phyloP scores from a whole-genome alignment of 1,140 invertebrate species.

The Drosophila ercepeae region DNA sequence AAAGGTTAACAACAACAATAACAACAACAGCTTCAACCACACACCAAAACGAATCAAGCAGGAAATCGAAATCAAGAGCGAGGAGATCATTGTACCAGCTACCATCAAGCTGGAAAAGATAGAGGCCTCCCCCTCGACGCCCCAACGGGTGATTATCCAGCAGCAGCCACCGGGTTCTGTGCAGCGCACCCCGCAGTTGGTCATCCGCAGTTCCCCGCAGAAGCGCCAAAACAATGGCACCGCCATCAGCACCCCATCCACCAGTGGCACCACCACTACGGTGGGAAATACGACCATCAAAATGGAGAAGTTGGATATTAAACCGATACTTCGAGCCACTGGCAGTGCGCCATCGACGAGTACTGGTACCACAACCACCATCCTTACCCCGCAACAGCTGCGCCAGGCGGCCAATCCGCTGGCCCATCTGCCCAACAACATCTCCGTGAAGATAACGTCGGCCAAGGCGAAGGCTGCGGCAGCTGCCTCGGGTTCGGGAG shows the following conservation, averaged over 20 bases:
- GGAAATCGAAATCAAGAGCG: conserved; percentile 81
- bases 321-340: conserved; percentile 59
- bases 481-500: conserved; percentile 31
- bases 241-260: conserved; percentile 5
- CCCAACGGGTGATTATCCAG: conserved; percentile 63
- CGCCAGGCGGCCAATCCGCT: conserved; percentile 66
- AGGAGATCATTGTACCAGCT: conserved; percentile 77
- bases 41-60: conserved; percentile 79
- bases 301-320: conserved; percentile 81
- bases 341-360: conserved; percentile 19
- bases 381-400: conserved; percentile 71
- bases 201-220: conserved; percentile 67
- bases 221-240: conserved; percentile 46
- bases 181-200: conserved; percentile 65
- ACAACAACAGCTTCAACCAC: conserved; percentile 69
- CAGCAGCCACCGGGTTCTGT: conserved; percentile 56
- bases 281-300: conserved; percentile 73
- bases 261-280: conserved; percentile 47
- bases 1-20: conserved; percentile 61
- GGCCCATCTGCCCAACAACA: conserved; percentile 80
- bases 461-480: conserved; percentile 67
- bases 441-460: conserved; percentile 80
- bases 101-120: conserved; percentile 79
- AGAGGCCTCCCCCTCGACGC: conserved; percentile 41
- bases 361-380: conserved; percentile 52